These are phyloP conservation scores for Acleris laterana DNA, from an alignment of 2,888 invertebrate species.

Conservation along the genomic window DNA sequence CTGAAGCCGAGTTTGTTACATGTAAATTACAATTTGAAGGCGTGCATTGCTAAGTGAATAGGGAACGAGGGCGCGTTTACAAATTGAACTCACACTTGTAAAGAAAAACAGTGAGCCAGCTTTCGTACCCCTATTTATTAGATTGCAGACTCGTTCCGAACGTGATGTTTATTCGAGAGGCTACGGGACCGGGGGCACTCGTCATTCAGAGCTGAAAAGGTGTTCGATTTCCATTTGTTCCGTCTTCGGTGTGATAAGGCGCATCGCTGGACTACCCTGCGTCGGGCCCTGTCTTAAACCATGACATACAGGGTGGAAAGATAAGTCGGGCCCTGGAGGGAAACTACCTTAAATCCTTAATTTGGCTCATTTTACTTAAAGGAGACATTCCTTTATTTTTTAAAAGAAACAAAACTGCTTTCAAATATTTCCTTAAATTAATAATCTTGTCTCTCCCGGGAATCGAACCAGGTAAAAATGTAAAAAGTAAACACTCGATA, in stretches of 20 bases:
- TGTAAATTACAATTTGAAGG: slow-evolving; percentile 29
- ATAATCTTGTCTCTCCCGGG: too few relatives aligned
- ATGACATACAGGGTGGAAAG: too few relatives aligned
- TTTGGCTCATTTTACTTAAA: too few relatives aligned
- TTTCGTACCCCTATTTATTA: slow-evolving; percentile 32
- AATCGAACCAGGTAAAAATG: too few relatives aligned
- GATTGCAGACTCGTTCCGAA: slow-evolving; percentile 31
- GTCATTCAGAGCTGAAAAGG: slow-evolving; percentile 33
- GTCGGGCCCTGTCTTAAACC: too few relatives aligned
- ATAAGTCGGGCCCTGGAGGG: too few relatives aligned
- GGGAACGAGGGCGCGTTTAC: slow-evolving; percentile 24
- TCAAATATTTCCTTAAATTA: too few relatives aligned
- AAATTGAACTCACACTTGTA: slow-evolving; percentile 26
- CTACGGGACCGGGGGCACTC: slow-evolving; percentile 19
- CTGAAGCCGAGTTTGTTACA: slow-evolving; percentile 3
- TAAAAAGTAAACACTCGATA: too few relatives aligned
- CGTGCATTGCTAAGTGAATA: slow-evolving; percentile 21
- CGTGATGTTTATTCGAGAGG: slow-evolving; percentile 35
- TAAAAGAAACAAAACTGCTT: too few relatives aligned
- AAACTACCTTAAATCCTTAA: too few relatives aligned
- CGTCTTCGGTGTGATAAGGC: slow-evolving; percentile 31
- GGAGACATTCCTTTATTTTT: too few relatives aligned
- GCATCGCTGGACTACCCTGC: slow-evolving; percentile 11
- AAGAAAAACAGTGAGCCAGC: slow-evolving; percentile 28
- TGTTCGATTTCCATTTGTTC: slow-evolving; percentile 32